Conservation (phyloP, 2,888 invertebrate genomes). For the Cosmopolites sordidus region DNA sequence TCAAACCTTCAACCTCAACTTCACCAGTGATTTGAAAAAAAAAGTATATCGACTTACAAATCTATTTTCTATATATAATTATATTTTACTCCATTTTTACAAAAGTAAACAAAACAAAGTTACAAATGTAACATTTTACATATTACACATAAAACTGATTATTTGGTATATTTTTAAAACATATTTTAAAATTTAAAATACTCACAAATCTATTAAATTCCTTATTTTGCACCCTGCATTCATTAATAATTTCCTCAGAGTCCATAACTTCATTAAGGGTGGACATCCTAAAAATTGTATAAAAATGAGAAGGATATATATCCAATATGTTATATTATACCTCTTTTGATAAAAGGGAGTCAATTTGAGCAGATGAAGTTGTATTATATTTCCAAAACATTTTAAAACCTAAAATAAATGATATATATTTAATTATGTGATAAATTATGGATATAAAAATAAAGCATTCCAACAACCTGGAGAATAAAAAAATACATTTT, state of each 20-base stretch:
- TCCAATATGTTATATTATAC: too few relatives aligned
- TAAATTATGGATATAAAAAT: background rate
- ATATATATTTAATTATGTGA: background rate
- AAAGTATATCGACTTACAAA: too few relatives aligned
- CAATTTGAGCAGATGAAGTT: conserved; percentile 68
- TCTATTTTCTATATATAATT: too few relatives aligned
- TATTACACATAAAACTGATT: background rate
- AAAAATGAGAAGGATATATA: too few relatives aligned
- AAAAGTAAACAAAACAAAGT: too few relatives aligned
- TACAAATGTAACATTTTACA: too few relatives aligned
- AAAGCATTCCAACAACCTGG: background rate
- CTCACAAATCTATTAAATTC: conserved; percentile 89
- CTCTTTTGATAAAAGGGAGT: conserved; percentile 73
- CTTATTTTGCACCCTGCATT: conserved; percentile 92
- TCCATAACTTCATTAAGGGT: conserved; percentile 87
- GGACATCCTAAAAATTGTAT: conserved; percentile 70
- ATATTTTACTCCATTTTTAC: too few relatives aligned
- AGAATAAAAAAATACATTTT: background rate
- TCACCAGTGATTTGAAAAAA: too few relatives aligned
- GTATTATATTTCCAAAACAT: conserved; percentile 85
- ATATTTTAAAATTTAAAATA: conserved; percentile 34
- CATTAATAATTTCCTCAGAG: conserved; percentile 91
- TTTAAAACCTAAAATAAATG: conserved; percentile 19
- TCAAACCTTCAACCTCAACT: too few relatives aligned
- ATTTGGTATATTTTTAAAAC: background rate